Conservation (phyloP, 2,113 vertebrate species). For the Seriola dumerili region DNA sequence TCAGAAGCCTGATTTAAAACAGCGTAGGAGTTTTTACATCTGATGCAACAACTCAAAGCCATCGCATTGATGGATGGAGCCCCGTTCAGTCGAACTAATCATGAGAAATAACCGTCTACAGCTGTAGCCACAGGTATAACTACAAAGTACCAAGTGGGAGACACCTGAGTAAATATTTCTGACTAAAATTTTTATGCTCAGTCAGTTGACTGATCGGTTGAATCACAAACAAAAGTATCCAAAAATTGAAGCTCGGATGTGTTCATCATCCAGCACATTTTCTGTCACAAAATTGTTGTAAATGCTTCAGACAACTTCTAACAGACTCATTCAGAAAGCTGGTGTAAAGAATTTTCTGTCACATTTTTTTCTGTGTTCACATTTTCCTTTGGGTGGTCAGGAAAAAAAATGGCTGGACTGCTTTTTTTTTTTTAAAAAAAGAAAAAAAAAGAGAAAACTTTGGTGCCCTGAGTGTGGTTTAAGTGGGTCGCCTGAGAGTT, state of each 20-base stretch:
- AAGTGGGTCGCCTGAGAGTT: constrained; percentile 66
- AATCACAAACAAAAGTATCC: background rate
- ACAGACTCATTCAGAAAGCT: background rate
- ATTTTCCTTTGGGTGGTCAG: constrained; percentile 51
- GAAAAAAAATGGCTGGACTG: constrained; percentile 11
- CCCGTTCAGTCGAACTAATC: constrained; percentile 13
- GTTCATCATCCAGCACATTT: background rate
- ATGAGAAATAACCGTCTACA: constrained; percentile 12
- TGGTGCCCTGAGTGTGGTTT: constrained; percentile 37
- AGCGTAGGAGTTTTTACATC: background rate
- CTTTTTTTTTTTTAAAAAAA: background rate
- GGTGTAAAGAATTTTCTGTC: constrained; percentile 9
- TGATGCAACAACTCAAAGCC: background rate
- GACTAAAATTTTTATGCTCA: background rate
- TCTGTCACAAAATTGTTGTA: constrained; percentile 1
- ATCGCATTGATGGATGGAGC: constrained; percentile 16
- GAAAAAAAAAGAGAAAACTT: constrained; percentile 1
- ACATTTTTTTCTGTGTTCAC: constrained; percentile 12
- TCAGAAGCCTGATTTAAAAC: constrained; percentile 16
- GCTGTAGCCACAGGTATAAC: constrained; percentile 13
- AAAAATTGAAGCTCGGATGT: background rate
- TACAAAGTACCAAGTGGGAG: background rate
- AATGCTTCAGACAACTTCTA: constrained; percentile 2
- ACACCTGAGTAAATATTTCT: constrained; percentile 39
- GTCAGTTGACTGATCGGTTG: background rate